These are phyloP conservation scores for Epinotia brunnichana DNA, from an alignment of 2,888 invertebrate species.

Conservation along the genomic window DNA sequence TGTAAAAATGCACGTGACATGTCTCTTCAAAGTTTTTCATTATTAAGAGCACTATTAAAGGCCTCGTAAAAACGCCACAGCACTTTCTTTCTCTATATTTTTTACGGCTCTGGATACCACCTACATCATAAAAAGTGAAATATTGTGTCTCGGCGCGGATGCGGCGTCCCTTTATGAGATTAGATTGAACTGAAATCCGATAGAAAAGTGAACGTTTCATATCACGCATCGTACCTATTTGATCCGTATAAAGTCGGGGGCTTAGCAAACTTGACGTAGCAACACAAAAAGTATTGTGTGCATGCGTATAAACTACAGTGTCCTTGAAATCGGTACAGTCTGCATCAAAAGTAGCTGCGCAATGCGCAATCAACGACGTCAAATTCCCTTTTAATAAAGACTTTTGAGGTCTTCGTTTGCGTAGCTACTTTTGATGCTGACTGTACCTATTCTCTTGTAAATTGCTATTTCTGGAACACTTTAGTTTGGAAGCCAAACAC, in stretches of 20 bases:
- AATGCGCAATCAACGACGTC: too few species aligned
- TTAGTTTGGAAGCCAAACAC: too few species aligned
- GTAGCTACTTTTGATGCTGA: too few species aligned
- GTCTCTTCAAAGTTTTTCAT: conserved; percentile 49
- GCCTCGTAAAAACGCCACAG: conserved; percentile 67
- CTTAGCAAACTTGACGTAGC: conserved; percentile 32
- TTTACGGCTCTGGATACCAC: conserved; percentile 74
- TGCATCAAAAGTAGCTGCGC: too few species aligned
- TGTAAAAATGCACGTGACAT: conserved; percentile 30
- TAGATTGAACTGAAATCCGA: conserved; percentile 74
- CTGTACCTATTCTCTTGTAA: too few species aligned
- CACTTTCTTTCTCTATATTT: conserved; percentile 75
- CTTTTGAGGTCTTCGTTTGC: too few species aligned
- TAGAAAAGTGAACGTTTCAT: conserved; percentile 61
- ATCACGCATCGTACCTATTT: conserved; percentile 42
- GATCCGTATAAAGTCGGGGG: conserved; percentile 44
- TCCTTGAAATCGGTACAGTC: too few species aligned
- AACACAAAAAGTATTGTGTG: conserved; percentile 8
- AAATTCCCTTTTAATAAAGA: too few species aligned
- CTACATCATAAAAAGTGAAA: conserved; percentile 81
- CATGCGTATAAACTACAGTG: background rate
- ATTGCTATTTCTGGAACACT: too few species aligned
- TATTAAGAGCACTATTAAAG: conserved; percentile 67
- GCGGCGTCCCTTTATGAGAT: conserved; percentile 73
- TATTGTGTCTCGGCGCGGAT: conserved; percentile 76